These are phyloP conservation scores for Magallana angulata DNA, from an alignment of 1,140 invertebrate species.

Conservation along the genomic window DNA sequence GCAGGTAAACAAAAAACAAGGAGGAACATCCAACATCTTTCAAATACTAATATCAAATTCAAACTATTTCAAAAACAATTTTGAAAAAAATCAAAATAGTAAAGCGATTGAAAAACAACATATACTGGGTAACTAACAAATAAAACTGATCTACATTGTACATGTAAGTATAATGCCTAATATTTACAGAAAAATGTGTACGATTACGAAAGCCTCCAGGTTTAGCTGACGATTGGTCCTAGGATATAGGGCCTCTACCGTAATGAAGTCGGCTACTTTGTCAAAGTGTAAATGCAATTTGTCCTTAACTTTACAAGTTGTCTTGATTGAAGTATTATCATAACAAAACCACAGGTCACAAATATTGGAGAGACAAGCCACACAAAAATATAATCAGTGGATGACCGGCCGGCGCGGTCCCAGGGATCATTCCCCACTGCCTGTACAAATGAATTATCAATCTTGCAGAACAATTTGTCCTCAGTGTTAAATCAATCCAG, in stretches of 20 bases:
- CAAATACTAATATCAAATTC: no score
- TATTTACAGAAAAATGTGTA: no score
- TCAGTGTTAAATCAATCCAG: constrained; percentile 31
- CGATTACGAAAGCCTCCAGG: no score
- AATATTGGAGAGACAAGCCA: constrained; percentile 3
- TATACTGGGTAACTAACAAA: no score
- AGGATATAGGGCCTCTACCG: neutral
- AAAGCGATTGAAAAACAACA: no score
- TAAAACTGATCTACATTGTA: no score
- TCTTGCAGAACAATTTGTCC: constrained; percentile 37
- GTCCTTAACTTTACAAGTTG: neutral
- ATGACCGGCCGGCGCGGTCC: neutral
- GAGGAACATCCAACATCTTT: no score
- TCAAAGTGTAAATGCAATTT: neutral
- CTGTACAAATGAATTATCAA: constrained; percentile 36
- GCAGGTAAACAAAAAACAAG: no score
- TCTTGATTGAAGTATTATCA: constrained; percentile 32
- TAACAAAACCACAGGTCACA: constrained; percentile 35
- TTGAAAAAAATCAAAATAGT: no score
- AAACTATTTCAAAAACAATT: no score
- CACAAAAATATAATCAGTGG: constrained; percentile 9
- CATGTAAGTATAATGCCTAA: no score
- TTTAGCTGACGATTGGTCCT: neutral
- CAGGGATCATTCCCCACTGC: constrained; percentile 16
- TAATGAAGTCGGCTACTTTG: neutral